A percentile compares a stretch with the other conserved stretches of the same genome.
Conservation (phyloP, 2,888 invertebrate genomes). For the Sericinus montela region DNA sequence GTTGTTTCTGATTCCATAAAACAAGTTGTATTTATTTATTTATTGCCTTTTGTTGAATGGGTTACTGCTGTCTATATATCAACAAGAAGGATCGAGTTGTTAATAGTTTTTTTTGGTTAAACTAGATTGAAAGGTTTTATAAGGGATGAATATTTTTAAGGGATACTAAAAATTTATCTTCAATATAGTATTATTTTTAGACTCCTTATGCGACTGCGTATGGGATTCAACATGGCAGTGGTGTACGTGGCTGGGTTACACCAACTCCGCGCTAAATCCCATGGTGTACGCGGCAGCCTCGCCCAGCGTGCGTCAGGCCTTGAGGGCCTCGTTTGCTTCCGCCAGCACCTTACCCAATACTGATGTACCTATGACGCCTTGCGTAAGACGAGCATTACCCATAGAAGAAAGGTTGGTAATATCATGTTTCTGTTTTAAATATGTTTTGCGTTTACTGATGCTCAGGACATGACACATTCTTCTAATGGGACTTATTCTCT, state of each 20-base stretch:
- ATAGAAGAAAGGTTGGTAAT: background rate
- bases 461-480: no score
- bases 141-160: no score
- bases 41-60: no score
- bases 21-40: no score
- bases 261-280: constrained; percentile 83
- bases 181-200: constrained; percentile 37
- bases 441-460: no score
- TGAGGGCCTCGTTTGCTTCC: constrained; percentile 40
- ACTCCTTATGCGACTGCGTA: constrained; percentile 72
- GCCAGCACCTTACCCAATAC: constrained; percentile 31
- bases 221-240: constrained; percentile 76
- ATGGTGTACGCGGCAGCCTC: constrained; percentile 82
- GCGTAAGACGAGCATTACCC: constrained; percentile 23
- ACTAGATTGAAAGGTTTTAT: no score
- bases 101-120: no score
- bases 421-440: background rate
- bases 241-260: constrained; percentile 85
- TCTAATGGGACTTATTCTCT: no score
- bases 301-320: constrained; percentile 53
- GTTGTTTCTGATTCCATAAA: no score
- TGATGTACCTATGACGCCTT: constrained; percentile 37
- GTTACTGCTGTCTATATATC: no score
- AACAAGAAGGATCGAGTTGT: no score
- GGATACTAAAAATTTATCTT: no score